Evolutionary conservation across 2,888 invertebrate genomes (phyloP), one percentile per base, ranked within the genome.

Genomic region (Caenorhabditis auriculariae): DNA sequence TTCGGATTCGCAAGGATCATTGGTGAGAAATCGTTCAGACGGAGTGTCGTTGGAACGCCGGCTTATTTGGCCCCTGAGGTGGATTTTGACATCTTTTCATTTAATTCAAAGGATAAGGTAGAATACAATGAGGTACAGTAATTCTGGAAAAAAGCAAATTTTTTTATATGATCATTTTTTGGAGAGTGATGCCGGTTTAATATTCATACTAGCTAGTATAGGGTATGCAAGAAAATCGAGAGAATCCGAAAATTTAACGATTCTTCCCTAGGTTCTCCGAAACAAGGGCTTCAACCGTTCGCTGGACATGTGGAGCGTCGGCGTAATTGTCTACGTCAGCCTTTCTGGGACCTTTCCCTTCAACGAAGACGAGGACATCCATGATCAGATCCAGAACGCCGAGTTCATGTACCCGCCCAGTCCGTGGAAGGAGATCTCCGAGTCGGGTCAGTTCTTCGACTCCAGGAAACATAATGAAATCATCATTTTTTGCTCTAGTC

Each of bases 241-340:
- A n/a, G n/a, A n/a, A n/a, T n/a, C n/a, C n/a, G n/a, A n/a, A n/a
- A n/a, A n/a, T n/a, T n/a, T n/a, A n/a, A n/a, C n/a, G n/a, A 28
- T 27, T 21, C 23, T 95, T 95, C 0, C 95, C n/a, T n/a, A 98
- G 84, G 96, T 98, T 9, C 86, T 98, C 37, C 88, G 95, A 69
- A 95, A 96, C 85, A 96, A 96, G 84, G 95, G 96, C 29, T 98
- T 98, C 85, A 99, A 98, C 84, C 88, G 96, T 2, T 95, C 95
- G 0, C 85, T 98, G 80, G 98, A 98, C 84, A 98, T 98, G 96
- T 98, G 96, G 98, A 94, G 93, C 80, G 95, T 96, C 47, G 98
- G 98, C 28, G 98, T 98, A 2, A 96, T 98, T 76, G 90, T 98
- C 68, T 98, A 98, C 84, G 98, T 98, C 48, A 85, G 85, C 66